These are phyloP conservation scores for Crambe crambe DNA, from an alignment of 37 sponge, comb jelly and placozoan genomes.

Conservation along the genomic window DNA sequence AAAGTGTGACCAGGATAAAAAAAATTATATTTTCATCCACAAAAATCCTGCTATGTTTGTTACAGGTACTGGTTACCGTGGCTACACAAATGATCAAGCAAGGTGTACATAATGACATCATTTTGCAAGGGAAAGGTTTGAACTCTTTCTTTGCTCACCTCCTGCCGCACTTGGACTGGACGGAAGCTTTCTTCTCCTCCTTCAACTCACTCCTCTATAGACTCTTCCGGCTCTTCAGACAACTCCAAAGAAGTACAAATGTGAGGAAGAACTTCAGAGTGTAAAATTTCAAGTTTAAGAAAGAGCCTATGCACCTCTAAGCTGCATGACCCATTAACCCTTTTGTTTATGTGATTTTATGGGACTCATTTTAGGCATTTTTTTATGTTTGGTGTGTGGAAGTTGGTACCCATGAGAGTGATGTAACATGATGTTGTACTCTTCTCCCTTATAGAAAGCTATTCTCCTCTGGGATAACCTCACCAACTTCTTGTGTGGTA, in stretches of 20 bases:
- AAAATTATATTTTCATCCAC: too few relatives aligned
- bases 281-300: too few relatives aligned
- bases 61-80: conserved; percentile 18
- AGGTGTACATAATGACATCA: conserved; percentile 4
- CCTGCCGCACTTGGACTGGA: conserved; percentile 41
- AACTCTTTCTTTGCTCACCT: conserved; percentile 33
- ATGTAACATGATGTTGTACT: neutral
- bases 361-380: too few relatives aligned
- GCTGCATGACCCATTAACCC: too few relatives aligned
- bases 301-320: neutral
- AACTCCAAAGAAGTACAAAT: conserved; percentile 22
- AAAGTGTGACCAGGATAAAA: neutral
- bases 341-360: too few relatives aligned
- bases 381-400: too few relatives aligned
- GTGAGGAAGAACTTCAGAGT: too few relatives aligned
- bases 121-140: conserved; percentile 21
- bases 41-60: too few relatives aligned
- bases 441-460: conserved; percentile 13
- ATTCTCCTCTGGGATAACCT: conserved; percentile 23
- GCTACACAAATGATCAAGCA: conserved; percentile 34
- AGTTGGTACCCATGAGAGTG: neutral
- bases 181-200: conserved; percentile 12
- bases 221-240: conserved; percentile 39
- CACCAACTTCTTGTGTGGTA: conserved; percentile 7
- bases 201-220: conserved; percentile 32